Conservation (phyloP, 2,113 vertebrate genomes). For the Psittacus erithacus region DNA sequence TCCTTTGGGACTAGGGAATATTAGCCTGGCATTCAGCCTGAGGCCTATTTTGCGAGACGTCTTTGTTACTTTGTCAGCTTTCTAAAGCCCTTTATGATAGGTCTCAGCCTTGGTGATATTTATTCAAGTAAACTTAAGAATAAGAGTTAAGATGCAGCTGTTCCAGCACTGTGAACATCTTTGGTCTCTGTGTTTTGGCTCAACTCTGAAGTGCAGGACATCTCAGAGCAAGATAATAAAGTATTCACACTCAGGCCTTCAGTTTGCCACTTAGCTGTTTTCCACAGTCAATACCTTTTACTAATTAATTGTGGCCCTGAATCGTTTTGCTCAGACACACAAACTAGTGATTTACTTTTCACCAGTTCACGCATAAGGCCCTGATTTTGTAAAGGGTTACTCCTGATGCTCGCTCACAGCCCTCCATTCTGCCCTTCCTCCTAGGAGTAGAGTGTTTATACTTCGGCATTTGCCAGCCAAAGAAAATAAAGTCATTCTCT, state of each 20-base stretch:
- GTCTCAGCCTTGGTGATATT: constrained; percentile 61
- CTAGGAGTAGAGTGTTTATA: neutral
- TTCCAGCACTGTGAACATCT: constrained; percentile 64
- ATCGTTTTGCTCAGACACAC: neutral
- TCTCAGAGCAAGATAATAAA: neutral
- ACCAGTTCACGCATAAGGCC: neutral
- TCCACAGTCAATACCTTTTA: neutral
- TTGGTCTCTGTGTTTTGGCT: neutral
- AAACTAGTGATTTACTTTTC: constrained; percentile 7
- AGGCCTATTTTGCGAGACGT: constrained; percentile 57
- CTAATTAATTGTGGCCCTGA: neutral
- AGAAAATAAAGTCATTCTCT: neutral
- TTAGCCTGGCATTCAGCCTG: constrained; percentile 50
- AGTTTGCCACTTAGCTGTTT: neutral
- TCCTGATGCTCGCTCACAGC: neutral
- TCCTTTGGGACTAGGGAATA: constrained; percentile 69
- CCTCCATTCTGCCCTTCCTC: neutral
- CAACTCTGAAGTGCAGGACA: neutral
- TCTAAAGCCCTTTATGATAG: constrained; percentile 71
- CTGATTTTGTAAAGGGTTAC: neutral
- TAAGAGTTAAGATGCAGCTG: constrained; percentile 66
- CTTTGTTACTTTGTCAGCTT: constrained; percentile 73
- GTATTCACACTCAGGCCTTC: neutral
- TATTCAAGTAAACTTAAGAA: constrained; percentile 66
- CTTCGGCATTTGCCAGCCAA: neutral